Evolutionary conservation across 2,888 invertebrate species (phyloP).

Genomic region (Drosophila neonasuta): DNA sequence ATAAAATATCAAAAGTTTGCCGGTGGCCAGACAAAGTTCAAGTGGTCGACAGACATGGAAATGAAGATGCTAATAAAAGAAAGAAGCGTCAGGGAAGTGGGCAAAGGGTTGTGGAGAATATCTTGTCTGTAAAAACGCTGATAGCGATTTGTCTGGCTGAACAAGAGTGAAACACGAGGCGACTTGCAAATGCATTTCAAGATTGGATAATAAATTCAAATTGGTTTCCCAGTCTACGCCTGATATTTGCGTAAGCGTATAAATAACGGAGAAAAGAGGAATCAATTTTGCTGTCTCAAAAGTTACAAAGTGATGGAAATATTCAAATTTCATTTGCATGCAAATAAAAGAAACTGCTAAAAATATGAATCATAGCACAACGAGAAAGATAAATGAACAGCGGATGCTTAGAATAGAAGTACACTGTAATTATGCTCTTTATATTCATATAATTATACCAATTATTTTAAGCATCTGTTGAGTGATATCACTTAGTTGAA

Average conservation of each 20-base stretch:
- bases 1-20: conserved; percentile 51
- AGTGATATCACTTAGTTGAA: not conserved
- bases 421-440: not conserved
- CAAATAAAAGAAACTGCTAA: not conserved
- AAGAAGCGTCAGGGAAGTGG: conserved; percentile 7
- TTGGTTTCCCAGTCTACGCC: conserved; percentile 13
- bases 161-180: conserved; percentile 3
- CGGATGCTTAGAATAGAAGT: not conserved
- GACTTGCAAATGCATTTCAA: conserved; percentile 32
- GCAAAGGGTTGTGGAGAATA: not conserved
- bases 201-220: conserved; percentile 45
- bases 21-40: conserved; percentile 69
- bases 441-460: not conserved
- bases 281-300: no score
- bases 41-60: conserved; percentile 64
- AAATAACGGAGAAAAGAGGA: not conserved
- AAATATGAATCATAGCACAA: not conserved
- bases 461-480: not conserved
- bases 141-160: conserved; percentile 25
- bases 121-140: conserved; percentile 5
- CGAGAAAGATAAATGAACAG: not conserved
- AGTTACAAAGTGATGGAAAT: no score
- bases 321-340: no score
- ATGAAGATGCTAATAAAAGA: conserved; percentile 69
- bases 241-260: conserved; percentile 7